A percentile compares a stretch with the other conserved stretches of the same genome.
Conservation (phyloP, 1,140 invertebrate species). For the Eciton burchellii region DNA sequence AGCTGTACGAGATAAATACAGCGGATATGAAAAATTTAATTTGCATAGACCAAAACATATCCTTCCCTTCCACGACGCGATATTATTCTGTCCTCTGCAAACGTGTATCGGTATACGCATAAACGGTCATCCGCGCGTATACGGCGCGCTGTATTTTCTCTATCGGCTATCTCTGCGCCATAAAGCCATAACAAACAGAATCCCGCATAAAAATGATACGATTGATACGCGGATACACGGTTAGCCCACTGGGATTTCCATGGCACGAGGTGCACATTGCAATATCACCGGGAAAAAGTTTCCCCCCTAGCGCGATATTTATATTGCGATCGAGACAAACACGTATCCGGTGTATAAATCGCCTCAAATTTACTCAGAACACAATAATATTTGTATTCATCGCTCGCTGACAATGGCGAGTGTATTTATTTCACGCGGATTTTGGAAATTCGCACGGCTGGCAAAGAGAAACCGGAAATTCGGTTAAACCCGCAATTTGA, state of each 20-base stretch:
- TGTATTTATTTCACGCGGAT: constrained; percentile 6
- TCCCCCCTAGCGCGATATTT: constrained; percentile 43
- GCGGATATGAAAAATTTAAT: no score
- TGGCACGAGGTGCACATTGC: not conserved
- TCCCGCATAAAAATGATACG: constrained; percentile 19
- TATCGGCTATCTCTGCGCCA: not conserved
- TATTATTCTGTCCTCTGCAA: not conserved
- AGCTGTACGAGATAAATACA: no score
- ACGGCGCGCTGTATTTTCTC: not conserved
- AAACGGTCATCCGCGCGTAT: not conserved
- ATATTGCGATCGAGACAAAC: constrained; percentile 42
- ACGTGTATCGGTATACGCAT: not conserved
- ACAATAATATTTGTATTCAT: constrained; percentile 23
- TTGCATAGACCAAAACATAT: no score
- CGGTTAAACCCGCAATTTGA: constrained; percentile 2
- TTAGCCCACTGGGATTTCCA: constrained; percentile 18
- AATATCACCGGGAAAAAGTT: constrained; percentile 31
- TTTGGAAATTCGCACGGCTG: not conserved
- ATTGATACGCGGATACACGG: not conserved
- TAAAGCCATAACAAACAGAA: not conserved
- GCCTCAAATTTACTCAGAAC: not conserved
- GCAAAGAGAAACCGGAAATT: not conserved
- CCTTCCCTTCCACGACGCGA: not conserved
- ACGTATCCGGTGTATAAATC: constrained; percentile 30
- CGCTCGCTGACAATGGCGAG: not conserved